Percentiles rank a stretch among this genome's conserved stretches.
Evolutionary conservation across 2,888 invertebrate genomes (phyloP).

Genomic region (Meteorus colon): DNA sequence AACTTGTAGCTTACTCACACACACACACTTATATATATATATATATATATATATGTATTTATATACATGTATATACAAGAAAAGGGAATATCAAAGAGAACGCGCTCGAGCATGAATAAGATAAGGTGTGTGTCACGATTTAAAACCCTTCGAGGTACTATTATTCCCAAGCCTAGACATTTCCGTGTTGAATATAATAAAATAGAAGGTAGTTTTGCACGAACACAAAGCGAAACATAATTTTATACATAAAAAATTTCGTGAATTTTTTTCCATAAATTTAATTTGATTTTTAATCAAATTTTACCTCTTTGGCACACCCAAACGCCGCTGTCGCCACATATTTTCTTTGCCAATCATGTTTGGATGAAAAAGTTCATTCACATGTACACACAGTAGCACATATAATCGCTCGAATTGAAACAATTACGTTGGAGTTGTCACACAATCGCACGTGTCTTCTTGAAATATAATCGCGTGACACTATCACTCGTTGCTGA

Average conservation of each 20-base stretch:
- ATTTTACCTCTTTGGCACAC: conserved; percentile 70
- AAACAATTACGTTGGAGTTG: neutral
- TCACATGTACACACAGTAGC: too few species aligned
- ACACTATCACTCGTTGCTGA: conserved; percentile 8
- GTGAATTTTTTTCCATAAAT: neutral
- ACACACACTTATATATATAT: too few species aligned
- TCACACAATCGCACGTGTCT: neutral
- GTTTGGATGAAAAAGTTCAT: conserved; percentile 16
- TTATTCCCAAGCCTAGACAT: conserved; percentile 44
- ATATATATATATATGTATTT: neutral
- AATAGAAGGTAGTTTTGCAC: neutral
- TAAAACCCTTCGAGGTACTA: conserved; percentile 16
- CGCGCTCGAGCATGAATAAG: conserved; percentile 30
- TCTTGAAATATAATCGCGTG: neutral
- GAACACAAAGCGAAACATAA: conserved; percentile 9
- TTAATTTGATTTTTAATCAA: conserved; percentile 6
- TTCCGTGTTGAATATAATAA: conserved; percentile 48
- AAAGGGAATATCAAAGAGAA: conserved; percentile 11
- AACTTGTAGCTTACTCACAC: neutral
- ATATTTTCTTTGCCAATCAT: conserved; percentile 65
- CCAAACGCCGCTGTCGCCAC: conserved; percentile 68
- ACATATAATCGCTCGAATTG: neutral
- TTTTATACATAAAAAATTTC: neutral
- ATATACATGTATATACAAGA: neutral
- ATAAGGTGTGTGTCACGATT: conserved; percentile 36